Base-by-base conservation (phyloP, 2,797 vertebrate genomes). In the Echiichthys vipera region DNA sequence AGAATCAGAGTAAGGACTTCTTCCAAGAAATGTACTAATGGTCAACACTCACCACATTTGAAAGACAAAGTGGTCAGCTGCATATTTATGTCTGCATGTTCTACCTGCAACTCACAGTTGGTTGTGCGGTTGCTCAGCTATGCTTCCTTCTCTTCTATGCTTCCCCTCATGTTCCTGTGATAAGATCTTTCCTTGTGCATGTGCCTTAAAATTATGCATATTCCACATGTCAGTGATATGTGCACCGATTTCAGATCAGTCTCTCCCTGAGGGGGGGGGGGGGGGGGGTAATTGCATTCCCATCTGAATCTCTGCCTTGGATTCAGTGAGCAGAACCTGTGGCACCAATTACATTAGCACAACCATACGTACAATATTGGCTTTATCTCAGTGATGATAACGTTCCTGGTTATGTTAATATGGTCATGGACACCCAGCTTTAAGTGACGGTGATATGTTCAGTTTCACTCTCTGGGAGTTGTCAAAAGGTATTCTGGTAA, bases 251-350 rank as follows among this genome's bases (percentile, higher is more conserved):
- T 61, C 25, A 49, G 49, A 61, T 68, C 49, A 11, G 24, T 39
- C 36, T 20, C 17, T 18, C 46, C 17, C 45, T 1, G n/a, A n/a
- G n/a, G n/a, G n/a, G n/a, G n/a, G n/a, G n/a, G n/a, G n/a, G n/a
- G n/a, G 71, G 39, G 32, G 55, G 56, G 20, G 43, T 74, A 78
- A 81, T 69, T 81, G 54, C 63, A 54, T 49, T 43, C 14, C 42
- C 42, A 14, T 17, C 46, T 27, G n/a, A 42, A 59, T 39, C 14
- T 59, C 49, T 49, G 40, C n/a, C 30, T 64, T 13, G 17, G 42
- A 71, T 43, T 71, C 25, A 29, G 32, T 24, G 14, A 58, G 39
- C 53, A 57, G 45, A 76, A 70, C 51, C 49, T 56, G 24, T 22
- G 27, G 24, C 27, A 70, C 50, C 71, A 40, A 36, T 46, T 57